phyloP scores from a whole-genome alignment of 2,888 invertebrate genomes.

The Elgonia sp. region DNA sequence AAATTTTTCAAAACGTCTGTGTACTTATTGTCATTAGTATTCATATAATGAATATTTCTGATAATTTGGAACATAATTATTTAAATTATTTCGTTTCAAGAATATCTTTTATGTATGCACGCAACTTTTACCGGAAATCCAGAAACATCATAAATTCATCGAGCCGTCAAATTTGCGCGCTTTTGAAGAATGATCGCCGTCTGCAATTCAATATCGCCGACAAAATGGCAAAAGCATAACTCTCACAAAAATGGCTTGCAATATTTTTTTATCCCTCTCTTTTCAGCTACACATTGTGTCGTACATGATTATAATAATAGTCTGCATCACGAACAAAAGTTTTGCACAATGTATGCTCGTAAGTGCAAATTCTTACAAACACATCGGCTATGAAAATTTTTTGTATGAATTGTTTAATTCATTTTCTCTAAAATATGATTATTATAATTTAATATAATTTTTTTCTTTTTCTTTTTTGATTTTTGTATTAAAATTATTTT shows the following conservation, averaged over 20 bases:
- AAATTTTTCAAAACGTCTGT: no score
- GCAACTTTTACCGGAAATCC: constrained; percentile 46
- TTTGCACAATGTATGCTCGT: constrained; percentile 34
- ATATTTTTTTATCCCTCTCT: constrained; percentile 45
- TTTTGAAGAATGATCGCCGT: constrained; percentile 55
- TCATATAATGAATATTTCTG: no score
- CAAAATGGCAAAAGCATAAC: constrained; percentile 58
- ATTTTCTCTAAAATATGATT: no score
- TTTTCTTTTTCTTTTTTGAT: no score
- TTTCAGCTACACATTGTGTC: constrained; percentile 41
- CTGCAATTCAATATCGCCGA: constrained; percentile 57
- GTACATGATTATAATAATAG: constrained; percentile 59
- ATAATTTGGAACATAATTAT: neutral
- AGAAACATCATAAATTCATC: constrained; percentile 52
- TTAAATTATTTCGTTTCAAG: neutral
- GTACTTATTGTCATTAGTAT: no score
- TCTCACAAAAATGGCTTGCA: constrained; percentile 43
- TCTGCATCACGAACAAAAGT: constrained; percentile 61
- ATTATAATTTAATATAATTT: no score
- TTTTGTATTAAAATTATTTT: no score
- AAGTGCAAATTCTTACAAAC: constrained; percentile 4
- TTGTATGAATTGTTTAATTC: no score
- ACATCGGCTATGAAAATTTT: neutral
- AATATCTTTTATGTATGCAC: constrained; percentile 3
- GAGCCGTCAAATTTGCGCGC: constrained; percentile 57